phyloP scores from a whole-genome alignment of 1,140 invertebrate species.

The Eurytemora carolleeae region DNA sequence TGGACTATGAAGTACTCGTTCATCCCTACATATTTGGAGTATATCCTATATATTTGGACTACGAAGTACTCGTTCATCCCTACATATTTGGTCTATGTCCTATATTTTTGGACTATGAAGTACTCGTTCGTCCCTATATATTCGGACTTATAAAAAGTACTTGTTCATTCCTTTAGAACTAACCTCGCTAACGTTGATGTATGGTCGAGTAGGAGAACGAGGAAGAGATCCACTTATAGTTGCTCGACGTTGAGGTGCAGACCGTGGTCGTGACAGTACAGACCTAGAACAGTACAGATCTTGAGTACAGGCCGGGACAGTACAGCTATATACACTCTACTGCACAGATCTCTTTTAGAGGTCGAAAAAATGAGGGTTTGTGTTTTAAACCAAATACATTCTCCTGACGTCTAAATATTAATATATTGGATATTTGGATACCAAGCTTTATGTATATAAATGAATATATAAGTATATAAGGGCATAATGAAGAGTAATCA shows the following conservation, averaged over 20 bases:
- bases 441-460: too few species aligned
- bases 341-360: too few species aligned
- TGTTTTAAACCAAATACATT: too few species aligned
- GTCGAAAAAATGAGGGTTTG: too few species aligned
- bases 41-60: too few species aligned
- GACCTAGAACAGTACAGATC: background rate
- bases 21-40: too few species aligned
- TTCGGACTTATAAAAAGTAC: background rate
- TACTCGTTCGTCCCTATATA: background rate
- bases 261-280: constrained; percentile 9
- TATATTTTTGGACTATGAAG: background rate
- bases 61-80: background rate
- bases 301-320: too few species aligned
- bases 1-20: background rate
- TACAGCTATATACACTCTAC: too few species aligned
- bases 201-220: background rate
- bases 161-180: background rate
- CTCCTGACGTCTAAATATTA: too few species aligned
- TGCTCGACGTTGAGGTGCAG: constrained; percentile 1
- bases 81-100: background rate
- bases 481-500: too few species aligned
- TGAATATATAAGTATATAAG: too few species aligned
- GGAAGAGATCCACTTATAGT: constrained; percentile 11
- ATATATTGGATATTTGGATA: too few species aligned
- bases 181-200: constrained; percentile 14